Evolutionary conservation across 2,113 vertebrate genomes (phyloP), one percentile per base, ranked within the genome.

Genomic region (Isichthys henryi): DNA sequence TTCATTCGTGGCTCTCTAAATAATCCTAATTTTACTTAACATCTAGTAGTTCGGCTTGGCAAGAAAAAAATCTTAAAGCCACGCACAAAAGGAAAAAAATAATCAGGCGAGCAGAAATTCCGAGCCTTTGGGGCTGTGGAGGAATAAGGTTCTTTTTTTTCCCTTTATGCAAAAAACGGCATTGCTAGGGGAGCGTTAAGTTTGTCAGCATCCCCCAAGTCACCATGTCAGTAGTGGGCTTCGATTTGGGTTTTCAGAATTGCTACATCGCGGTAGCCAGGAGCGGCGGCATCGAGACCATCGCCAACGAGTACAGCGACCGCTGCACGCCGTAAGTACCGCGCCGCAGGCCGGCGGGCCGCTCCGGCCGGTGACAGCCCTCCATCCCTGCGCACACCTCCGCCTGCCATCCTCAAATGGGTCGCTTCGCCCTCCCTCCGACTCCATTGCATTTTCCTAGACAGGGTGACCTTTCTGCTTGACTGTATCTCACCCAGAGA

Each of bases 231-330:
- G 98, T 99, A 94, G 97, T 99, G 3, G 98, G 98, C 90, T 97
- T 99, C 90, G 97, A 99, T 93, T 95, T 99, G 93, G 98, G 97
- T 89, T 99, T 97, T 92, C 97, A 98, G 90, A 99, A 97, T 92
- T 99, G 98, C 95, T 97, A 98, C 94, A 96, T 99, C 92, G 98
- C 97, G 0, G 97, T 98, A 53, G 98, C 97, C 56, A 94, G 97
- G 91, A 98, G 97, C 91, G 97, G 98, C 88, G 98, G 98, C 90
- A 99, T 99, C 93, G 98, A 99, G 94, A 99, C 98, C 91, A 96
- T 99, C 93, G 96, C 97, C 92, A 99, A 99, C 89, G 98, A 99
- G 62, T 98, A 99, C 97, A 99, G 98, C 95, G 98, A 99, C 96
- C 96, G 98, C 95, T 98, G 97, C 95, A 99, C 98, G 23, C 98